Base-by-base conservation (phyloP, 2,797 vertebrate genomes). In the Tympanoctomys barrerae region DNA sequence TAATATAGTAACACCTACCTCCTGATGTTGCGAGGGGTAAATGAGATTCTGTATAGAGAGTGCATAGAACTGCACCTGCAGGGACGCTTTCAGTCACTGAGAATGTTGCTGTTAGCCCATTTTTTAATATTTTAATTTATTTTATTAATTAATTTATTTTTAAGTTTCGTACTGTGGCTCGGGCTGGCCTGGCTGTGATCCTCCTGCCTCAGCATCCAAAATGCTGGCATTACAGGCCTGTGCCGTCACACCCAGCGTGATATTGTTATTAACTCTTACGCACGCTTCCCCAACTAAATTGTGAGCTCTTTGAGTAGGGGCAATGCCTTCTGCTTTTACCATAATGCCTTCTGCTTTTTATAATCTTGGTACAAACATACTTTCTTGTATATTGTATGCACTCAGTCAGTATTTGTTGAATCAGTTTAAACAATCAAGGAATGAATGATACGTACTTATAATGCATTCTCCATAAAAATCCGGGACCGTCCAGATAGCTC, bases 361-460 rank as follows among this genome's bases (percentile, higher is more conserved):
- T 89, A 91, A 73, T 82, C n/a, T 3, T 5, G 16, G 26, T 52
- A 68, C 54, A n/a, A 77, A 70, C n/a, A 75, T 18, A 12, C 54
- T 85, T 90, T 84, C 86, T 94, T 87, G 1, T 42, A 10, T 86
- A 33, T 54, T 57, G 19, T 90, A 31, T 33, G 24, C n/a, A 6
- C 16, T 77, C 66, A 91, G 10, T 92, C n/a, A 88, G 9, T 57
- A 79, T 87, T 84, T 77, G 28, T 82, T 71, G 75, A 84, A 86
- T 39, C 84, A 73, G 64, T 71, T 28, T 62, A 83, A 84, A 24
- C 16, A 54, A 78, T 83, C 6, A 84, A 82, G 80, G 39, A 75
- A 46, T 62, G 39, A 80, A 28, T 71, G 70, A 71, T 71, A 22
- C 36, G 31, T 78, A 8, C 79, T 83, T 84, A 66, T 4, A 66